These are phyloP conservation scores for Cinclus cinclus DNA, from an alignment of 2,113 vertebrate genomes.

Conservation along the genomic window DNA sequence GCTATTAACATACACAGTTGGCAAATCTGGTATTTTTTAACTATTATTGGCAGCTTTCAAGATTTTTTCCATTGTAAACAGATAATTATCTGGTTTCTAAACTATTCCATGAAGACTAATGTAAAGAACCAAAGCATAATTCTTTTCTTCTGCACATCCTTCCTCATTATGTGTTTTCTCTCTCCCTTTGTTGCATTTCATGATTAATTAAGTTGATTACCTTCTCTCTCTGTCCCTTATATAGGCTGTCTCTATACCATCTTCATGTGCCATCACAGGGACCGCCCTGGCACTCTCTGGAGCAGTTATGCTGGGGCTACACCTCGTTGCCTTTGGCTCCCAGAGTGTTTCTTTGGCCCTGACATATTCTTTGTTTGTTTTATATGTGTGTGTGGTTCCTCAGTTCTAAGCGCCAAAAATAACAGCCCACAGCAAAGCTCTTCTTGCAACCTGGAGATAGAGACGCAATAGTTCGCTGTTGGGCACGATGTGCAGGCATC, in stretches of 20 bases:
- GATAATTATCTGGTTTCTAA: neutral
- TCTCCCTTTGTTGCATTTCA: neutral
- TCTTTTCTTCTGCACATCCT: neutral
- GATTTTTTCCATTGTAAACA: neutral
- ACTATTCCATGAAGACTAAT: neutral
- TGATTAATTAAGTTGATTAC: neutral
- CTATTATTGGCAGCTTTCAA: neutral
- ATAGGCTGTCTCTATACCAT: neutral
- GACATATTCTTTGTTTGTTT: slow-evolving; percentile 1
- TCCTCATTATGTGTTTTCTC: neutral
- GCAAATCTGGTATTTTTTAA: neutral
- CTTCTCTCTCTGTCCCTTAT: neutral
- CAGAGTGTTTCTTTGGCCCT: neutral
- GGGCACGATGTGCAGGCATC: neutral
- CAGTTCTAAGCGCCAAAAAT: neutral
- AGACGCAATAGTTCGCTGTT: neutral
- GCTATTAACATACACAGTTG: neutral
- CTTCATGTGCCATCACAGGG: neutral
- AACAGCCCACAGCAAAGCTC: slow-evolving; percentile 34
- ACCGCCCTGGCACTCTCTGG: neutral
- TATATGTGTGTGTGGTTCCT: slow-evolving; percentile 19
- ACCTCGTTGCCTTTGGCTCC: neutral
- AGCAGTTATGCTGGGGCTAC: neutral
- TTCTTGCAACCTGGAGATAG: slow-evolving; percentile 11
- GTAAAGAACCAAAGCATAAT: neutral